Conservation (phyloP, 2,888 invertebrate species). For the Dasypogon diadema region DNA sequence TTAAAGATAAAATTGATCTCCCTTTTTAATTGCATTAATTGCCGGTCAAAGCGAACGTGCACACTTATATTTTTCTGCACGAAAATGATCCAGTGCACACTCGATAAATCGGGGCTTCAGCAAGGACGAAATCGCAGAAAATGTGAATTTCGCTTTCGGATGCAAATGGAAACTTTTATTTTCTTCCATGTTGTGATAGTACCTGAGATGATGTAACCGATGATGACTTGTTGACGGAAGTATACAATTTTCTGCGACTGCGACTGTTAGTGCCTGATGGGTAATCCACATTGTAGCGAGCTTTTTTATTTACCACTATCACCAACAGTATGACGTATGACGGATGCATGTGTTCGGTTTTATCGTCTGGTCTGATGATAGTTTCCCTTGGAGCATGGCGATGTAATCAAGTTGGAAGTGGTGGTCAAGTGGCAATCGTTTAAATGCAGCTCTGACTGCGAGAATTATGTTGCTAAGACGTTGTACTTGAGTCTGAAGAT, state of each 20-base stretch:
- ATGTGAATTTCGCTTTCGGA: too few species aligned
- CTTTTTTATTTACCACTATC: constrained; percentile 3
- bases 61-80: too few species aligned
- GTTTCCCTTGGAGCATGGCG: constrained; percentile 33
- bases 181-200: too few species aligned
- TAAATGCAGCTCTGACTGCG: constrained; percentile 8
- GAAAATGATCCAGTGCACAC: too few species aligned
- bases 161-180: too few species aligned
- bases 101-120: too few species aligned
- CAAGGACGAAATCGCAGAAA: too few species aligned
- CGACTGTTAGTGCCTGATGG: constrained; percentile 1
- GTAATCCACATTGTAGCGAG: neutral
- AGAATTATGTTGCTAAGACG: constrained; percentile 16
- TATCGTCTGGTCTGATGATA: constrained; percentile 13
- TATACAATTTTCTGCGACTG: constrained; percentile 25
- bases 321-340: neutral
- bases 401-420: constrained; percentile 37
- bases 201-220: constrained; percentile 9
- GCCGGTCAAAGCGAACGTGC: too few species aligned
- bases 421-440: constrained; percentile 31
- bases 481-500: constrained; percentile 32
- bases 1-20: too few species aligned
- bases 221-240: constrained; percentile 34
- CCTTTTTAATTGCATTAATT: too few species aligned
- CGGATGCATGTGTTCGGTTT: neutral